Conservation (phyloP, 2,113 vertebrate genomes). For the Etheostoma cragini region DNA sequence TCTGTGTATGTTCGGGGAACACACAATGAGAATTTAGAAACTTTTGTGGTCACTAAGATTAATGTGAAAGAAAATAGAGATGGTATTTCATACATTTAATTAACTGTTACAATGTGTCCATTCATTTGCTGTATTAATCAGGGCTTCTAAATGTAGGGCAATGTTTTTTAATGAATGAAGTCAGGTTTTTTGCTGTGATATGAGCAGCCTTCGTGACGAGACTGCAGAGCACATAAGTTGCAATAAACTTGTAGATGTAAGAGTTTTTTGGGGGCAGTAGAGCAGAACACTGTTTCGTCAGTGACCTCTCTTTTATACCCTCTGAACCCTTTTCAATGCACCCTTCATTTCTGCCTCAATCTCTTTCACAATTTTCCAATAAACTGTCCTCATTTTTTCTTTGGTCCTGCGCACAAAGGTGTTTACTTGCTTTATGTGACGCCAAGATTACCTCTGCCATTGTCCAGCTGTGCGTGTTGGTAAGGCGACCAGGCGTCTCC, state of each 20-base stretch:
- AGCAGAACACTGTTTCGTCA: slow-evolving; percentile 39
- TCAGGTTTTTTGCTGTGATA: slow-evolving; percentile 9
- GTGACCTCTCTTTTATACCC: slow-evolving; percentile 28
- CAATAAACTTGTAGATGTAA: slow-evolving; percentile 40
- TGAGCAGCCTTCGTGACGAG: background rate
- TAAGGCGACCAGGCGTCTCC: slow-evolving; percentile 45
- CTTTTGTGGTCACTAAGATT: background rate
- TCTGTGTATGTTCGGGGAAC: background rate
- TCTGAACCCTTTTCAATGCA: slow-evolving; percentile 43
- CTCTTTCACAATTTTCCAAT: slow-evolving; percentile 41
- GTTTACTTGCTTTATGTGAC: slow-evolving; percentile 61
- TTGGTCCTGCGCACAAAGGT: slow-evolving; percentile 58
- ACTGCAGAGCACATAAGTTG: slow-evolving; percentile 7
- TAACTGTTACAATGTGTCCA: background rate
- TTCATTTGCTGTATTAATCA: background rate
- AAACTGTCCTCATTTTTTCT: slow-evolving; percentile 61
- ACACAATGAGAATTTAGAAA: background rate
- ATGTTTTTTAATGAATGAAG: background rate
- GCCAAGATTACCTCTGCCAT: slow-evolving; percentile 65
- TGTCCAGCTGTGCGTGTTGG: slow-evolving; percentile 51
- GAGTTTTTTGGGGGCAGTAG: slow-evolving; percentile 61
- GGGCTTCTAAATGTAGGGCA: slow-evolving; percentile 15
- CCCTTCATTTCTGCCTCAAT: slow-evolving; percentile 49
- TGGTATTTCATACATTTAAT: background rate
- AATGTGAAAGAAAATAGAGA: background rate